phyloP scores from a whole-genome alignment of 2,113 vertebrate species.

The Isichthys henryi region DNA sequence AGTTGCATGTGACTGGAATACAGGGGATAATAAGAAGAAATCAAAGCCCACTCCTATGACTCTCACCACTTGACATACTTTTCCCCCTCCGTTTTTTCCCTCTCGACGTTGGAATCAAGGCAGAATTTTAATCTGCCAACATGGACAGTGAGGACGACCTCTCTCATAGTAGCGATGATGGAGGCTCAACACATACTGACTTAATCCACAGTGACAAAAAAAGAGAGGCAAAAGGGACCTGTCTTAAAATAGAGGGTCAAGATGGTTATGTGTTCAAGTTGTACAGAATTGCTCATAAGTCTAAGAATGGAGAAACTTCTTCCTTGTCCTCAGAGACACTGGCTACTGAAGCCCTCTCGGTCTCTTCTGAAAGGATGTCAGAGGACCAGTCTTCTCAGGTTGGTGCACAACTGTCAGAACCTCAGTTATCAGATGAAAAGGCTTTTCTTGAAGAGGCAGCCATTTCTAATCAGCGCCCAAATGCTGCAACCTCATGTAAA shows the following conservation, averaged over 20 bases:
- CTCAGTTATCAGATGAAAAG: conserved; percentile 28
- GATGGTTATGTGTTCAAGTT: conserved; percentile 68
- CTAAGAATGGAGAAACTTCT: conserved; percentile 37
- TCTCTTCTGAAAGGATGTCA: conserved; percentile 45
- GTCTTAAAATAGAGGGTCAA: conserved; percentile 65
- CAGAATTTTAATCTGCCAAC: conserved; percentile 47
- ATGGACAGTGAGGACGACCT: conserved; percentile 63
- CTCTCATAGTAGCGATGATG: conserved; percentile 47
- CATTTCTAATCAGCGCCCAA: conserved; percentile 45
- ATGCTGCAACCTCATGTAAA: conserved; percentile 19
- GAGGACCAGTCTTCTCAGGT: conserved; percentile 56
- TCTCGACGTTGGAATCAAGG: conserved; percentile 38
- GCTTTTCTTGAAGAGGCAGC: conserved; percentile 33
- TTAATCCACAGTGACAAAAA: conserved; percentile 46
- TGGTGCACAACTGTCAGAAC: conserved; percentile 41
- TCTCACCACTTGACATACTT: conserved; percentile 36
- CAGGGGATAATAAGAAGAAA: conserved; percentile 29
- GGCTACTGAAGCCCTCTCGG: conserved; percentile 55
- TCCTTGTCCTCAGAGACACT: conserved; percentile 45
- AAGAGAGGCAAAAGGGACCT: conserved; percentile 57
- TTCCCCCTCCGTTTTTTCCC: conserved; percentile 29
- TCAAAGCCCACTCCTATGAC: conserved; percentile 48
- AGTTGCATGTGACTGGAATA: conserved; percentile 38
- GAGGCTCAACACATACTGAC: conserved; percentile 40
- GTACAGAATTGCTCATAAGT: conserved; percentile 53